These are phyloP conservation scores for Lamproptera curius DNA, from an alignment of 2,888 invertebrate genomes.

Conservation along the genomic window DNA sequence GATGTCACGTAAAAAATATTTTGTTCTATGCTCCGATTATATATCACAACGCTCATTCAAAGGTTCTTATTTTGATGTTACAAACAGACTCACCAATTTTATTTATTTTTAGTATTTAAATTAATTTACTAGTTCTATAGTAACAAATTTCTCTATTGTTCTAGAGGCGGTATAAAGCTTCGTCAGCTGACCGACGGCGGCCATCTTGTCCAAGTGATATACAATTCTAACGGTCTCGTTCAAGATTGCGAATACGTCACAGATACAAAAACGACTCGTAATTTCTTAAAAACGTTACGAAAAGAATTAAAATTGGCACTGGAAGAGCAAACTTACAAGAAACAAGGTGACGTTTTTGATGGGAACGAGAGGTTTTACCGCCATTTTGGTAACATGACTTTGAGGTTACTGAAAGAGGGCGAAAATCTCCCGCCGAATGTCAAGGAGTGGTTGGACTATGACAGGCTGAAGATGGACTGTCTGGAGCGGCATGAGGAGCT, in stretches of 20 bases:
- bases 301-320: slow-evolving; percentile 73
- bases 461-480: slow-evolving; percentile 77
- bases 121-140: too few relatives aligned
- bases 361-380: slow-evolving; percentile 55
- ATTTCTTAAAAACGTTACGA: slow-evolving; percentile 79
- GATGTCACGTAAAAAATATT: too few relatives aligned
- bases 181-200: slow-evolving; percentile 83
- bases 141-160: too few relatives aligned
- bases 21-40: too few relatives aligned
- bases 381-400: slow-evolving; percentile 74
- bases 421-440: slow-evolving; percentile 68
- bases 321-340: slow-evolving; percentile 54
- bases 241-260: slow-evolving; percentile 83
- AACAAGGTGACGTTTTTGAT: slow-evolving; percentile 29
- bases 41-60: too few relatives aligned
- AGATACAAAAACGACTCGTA: slow-evolving; percentile 70
- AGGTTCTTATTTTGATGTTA: too few relatives aligned
- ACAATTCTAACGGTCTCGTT: slow-evolving; percentile 77
- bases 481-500: slow-evolving; percentile 58
- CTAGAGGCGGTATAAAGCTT: slow-evolving; percentile 76
- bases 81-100: too few relatives aligned
- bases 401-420: slow-evolving; percentile 69
- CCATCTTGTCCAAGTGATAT: slow-evolving; percentile 83
- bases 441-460: slow-evolving; percentile 78
- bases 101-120: too few relatives aligned